Evolutionary conservation across 2,797 vertebrate species (phyloP).

Genomic region (Enteromius fasciolatus): DNA sequence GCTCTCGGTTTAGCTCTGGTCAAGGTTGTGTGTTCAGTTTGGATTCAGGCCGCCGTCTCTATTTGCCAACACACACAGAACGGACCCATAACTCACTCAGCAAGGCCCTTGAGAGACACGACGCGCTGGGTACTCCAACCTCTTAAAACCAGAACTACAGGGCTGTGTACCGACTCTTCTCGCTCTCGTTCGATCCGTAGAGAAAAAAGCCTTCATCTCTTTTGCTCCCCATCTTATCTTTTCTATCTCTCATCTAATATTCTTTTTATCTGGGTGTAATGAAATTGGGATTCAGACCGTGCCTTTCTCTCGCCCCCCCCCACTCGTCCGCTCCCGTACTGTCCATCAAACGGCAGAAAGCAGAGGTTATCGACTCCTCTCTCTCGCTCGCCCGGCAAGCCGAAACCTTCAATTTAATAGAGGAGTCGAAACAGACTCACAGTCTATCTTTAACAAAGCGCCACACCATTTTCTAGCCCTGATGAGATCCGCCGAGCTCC

Average conservation of each 20-base stretch:
- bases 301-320: constrained; percentile 13
- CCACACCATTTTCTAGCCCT: constrained; percentile 48
- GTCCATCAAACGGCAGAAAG: constrained; percentile 35
- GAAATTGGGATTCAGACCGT: constrained; percentile 47
- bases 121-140: constrained; percentile 38
- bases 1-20: constrained; percentile 69
- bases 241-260: constrained; percentile 51
- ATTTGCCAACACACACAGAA: constrained; percentile 72
- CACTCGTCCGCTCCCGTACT: constrained; percentile 5
- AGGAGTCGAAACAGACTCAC: constrained; percentile 44
- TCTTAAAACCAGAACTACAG: constrained; percentile 52
- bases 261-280: constrained; percentile 43
- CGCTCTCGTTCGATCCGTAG: constrained; percentile 5
- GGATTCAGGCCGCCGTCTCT: constrained; percentile 59
- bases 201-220: constrained; percentile 36
- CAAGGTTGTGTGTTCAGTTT: constrained; percentile 67
- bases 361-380: constrained; percentile 44
- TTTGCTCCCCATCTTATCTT: constrained; percentile 42
- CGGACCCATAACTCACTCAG: constrained; percentile 67
- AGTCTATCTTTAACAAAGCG: constrained; percentile 49
- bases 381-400: constrained; percentile 5
- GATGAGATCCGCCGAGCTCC: constrained; percentile 68
- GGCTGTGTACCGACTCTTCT: background rate
- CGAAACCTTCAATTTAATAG: constrained; percentile 52
- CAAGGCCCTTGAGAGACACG: constrained; percentile 44